Percentiles rank a stretch among this genome's conserved stretches.
phyloP scores from a whole-genome alignment of 2,888 invertebrate species.

The Limnephilus rhombicus region DNA sequence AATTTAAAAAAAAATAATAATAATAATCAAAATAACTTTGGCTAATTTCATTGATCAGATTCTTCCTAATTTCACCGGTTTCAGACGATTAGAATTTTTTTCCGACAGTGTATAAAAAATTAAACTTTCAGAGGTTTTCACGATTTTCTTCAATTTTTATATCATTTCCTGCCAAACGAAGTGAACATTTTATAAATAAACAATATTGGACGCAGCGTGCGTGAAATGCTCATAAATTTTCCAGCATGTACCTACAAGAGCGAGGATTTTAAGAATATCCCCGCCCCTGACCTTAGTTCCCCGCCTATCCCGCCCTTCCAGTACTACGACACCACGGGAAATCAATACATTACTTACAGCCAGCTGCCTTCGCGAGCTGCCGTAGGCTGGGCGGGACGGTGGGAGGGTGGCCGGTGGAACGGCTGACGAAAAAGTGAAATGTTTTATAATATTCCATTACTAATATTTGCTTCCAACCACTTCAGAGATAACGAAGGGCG shows the following conservation, averaged over 20 bases:
- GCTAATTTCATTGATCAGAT: not conserved
- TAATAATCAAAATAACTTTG: not conserved
- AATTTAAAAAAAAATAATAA: no score
- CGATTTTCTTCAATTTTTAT: not conserved
- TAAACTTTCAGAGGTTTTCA: not conserved
- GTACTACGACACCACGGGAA: constrained; percentile 59
- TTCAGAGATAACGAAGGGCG: not conserved
- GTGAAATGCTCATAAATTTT: not conserved
- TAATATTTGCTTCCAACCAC: not conserved
- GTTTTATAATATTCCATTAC: constrained; percentile 32
- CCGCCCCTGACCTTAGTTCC: constrained; percentile 64
- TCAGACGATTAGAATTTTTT: not conserved
- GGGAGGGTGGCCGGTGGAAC: not conserved
- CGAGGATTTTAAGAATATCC: constrained; percentile 14
- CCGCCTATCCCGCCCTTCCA: constrained; percentile 47
- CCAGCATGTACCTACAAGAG: not conserved
- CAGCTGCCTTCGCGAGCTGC: constrained; percentile 63
- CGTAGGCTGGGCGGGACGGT: constrained; percentile 23
- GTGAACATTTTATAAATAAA: not conserved
- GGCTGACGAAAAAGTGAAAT: constrained; percentile 2
- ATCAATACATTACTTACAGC: constrained; percentile 67
- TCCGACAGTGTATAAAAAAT: no score
- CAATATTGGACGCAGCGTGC: not conserved
- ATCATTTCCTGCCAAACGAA: not conserved
- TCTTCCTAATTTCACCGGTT: not conserved